Conservation (phyloP, 2,888 invertebrate species). For the Netelia melanura region DNA sequence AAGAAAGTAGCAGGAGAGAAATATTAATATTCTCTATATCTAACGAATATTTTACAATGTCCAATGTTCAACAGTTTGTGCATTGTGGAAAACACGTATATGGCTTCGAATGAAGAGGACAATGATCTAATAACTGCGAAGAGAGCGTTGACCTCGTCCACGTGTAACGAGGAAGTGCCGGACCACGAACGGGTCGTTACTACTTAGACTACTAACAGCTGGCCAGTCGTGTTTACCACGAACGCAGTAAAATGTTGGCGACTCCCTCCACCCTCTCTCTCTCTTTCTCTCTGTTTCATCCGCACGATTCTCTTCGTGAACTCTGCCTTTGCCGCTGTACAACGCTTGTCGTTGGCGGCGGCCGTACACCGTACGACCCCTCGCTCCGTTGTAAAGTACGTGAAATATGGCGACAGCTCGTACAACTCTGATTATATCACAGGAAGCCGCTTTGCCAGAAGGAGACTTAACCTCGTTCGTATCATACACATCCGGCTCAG, state of each 20-base stretch:
- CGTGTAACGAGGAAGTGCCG: conserved; percentile 54
- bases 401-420: conserved; percentile 77
- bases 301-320: conserved; percentile 26
- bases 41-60: no score
- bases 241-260: conserved; percentile 73
- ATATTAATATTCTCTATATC: no score
- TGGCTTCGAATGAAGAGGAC: conserved; percentile 29
- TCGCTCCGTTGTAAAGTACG: conserved; percentile 78
- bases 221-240: conserved; percentile 75
- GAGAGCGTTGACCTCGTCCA: conserved; percentile 72
- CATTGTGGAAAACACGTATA: not conserved
- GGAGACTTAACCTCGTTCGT: conserved; percentile 75
- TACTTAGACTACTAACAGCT: conserved; percentile 74
- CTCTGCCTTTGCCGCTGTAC: conserved; percentile 26
- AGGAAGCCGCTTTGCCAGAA: conserved; percentile 65
- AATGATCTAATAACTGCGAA: conserved; percentile 44
- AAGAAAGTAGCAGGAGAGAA: no score
- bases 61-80: not conserved
- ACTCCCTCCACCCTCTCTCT: not conserved
- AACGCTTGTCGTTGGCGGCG: conserved; percentile 28
- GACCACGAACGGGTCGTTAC: conserved; percentile 72
- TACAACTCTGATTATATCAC: conserved; percentile 77
- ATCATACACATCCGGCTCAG: conserved; percentile 43
- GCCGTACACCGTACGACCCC: conserved; percentile 60
- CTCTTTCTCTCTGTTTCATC: not conserved